These are phyloP conservation scores for Rutilus rutilus DNA, from an alignment of 2,113 vertebrate species.

Conservation along the genomic window DNA sequence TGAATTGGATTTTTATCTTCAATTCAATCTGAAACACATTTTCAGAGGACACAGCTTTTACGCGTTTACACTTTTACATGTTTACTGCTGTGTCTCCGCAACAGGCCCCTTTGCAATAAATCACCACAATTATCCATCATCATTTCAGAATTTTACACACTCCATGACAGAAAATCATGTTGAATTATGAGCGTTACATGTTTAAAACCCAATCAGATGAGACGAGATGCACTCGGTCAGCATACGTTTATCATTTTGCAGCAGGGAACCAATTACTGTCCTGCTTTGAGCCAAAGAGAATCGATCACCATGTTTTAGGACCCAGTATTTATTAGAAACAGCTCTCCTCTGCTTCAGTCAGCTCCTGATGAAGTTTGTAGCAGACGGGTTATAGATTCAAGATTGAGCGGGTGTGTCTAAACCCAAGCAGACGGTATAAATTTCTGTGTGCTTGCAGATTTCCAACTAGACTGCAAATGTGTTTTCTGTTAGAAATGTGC, in stretches of 20 bases:
- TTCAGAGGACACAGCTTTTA: background rate
- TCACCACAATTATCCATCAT: background rate
- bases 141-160: background rate
- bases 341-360: background rate
- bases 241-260: background rate
- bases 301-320: slow-evolving; percentile 35
- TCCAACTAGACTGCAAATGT: slow-evolving; percentile 16
- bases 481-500: slow-evolving; percentile 17
- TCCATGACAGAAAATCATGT: background rate
- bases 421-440: slow-evolving; percentile 4
- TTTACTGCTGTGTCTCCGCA: background rate
- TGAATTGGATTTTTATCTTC: background rate
- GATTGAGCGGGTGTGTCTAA: slow-evolving; percentile 6
- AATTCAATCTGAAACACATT: background rate
- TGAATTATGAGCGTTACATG: slow-evolving; percentile 20
- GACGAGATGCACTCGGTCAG: background rate
- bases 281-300: slow-evolving; percentile 12
- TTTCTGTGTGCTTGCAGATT: slow-evolving; percentile 10
- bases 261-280: slow-evolving; percentile 13
- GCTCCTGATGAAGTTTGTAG: slow-evolving; percentile 21
- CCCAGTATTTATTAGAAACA: slow-evolving; percentile 46
- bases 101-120: background rate
- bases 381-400: slow-evolving; percentile 29
- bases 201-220: slow-evolving; percentile 27
- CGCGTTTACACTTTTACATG: background rate